Percentiles rank a stretch among this genome's conserved stretches.
Evolutionary conservation across 2,888 invertebrate species (phyloP).

Genomic region (Ectobius pallidus): DNA sequence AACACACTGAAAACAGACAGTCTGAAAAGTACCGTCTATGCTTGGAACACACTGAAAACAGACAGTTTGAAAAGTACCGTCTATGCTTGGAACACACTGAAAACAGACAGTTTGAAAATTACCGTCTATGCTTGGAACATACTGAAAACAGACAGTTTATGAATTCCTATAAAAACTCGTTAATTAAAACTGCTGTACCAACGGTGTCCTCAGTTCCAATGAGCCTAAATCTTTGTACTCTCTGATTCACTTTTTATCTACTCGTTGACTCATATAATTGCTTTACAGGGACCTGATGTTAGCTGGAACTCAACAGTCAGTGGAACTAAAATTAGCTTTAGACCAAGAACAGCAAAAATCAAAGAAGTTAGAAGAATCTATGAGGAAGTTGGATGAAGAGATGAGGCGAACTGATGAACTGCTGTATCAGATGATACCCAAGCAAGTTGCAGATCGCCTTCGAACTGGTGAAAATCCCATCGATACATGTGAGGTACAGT

Average conservation of each 20-base stretch:
- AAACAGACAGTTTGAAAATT: no score
- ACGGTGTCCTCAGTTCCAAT: no score
- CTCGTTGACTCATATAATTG: no score
- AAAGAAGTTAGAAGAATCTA: constrained; percentile 93
- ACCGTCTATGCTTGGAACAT: no score
- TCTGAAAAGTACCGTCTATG: no score
- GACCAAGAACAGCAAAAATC: constrained; percentile 98
- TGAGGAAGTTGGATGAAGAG: constrained; percentile 93
- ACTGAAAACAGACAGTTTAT: no score
- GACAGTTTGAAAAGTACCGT: no score
- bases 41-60: no score
- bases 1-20: no score
- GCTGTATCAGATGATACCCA: constrained; percentile 98
- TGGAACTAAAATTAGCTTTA: constrained; percentile 91
- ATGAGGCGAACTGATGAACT: constrained; percentile 95
- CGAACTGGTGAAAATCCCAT: constrained; percentile 95
- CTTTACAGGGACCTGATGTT: constrained; percentile 87
- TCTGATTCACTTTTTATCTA: not conserved
- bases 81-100: no score
- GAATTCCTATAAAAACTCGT: no score
- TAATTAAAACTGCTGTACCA: no score
- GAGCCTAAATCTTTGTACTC: not conserved
- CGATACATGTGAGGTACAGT: constrained; percentile 86
- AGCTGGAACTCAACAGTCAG: constrained; percentile 96
- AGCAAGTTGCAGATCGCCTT: constrained; percentile 93